Base-by-base conservation (phyloP, 1,140 invertebrate species). In the Drosophila trapezifrons region DNA sequence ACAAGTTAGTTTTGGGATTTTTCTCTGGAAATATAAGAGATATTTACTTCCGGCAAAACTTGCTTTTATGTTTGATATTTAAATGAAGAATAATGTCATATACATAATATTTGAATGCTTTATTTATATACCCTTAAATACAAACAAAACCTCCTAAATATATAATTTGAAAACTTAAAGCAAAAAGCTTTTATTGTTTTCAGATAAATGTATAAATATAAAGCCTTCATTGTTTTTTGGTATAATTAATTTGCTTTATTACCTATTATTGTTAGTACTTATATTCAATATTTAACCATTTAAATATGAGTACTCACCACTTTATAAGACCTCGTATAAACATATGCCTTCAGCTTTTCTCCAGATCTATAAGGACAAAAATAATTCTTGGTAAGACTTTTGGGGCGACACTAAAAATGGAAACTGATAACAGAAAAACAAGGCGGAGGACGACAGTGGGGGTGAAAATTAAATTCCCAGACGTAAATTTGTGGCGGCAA, bases 401-500 rank as follows among this genome's bases (percentile, higher is more conserved):
- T 52, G 46, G 59, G 32, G 38, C 27, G 29, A 40, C 40, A 45
- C 58, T 51, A 78, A 57, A 82, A 82, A 52, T 67, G 42, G 42
- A 60, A 78, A 78, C 73, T 85, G 73, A 85, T 77, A 85, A 65
- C 55, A 42, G 32, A 59, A 45, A 43, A 32, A 57, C 17, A 59
- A 59, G 43, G 20, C 37, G 12, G 52, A 2, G 13, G 10, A 15
- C 6, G 15, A 20, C 10, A 43, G 32, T 55, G 51, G 43, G 43
- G 45, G 45, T 59, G 54, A 59, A 49, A 72, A 59, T 86, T 66
- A 71, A 78, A 83, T 82, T 79, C 37, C 63, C 63, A 69, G 76
- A 83, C 67, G 81, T 82, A 87, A 86, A 79, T 87, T 71, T 87
- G 83, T 79, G 84, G 79, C 72, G 66, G 71, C 83, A 86, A 86